A percentile compares a stretch with the other conserved stretches of the same genome.
These are phyloP conservation scores for Chinchilla lanigera DNA, from an alignment of 2,113 vertebrate species.

Conservation along the genomic window DNA sequence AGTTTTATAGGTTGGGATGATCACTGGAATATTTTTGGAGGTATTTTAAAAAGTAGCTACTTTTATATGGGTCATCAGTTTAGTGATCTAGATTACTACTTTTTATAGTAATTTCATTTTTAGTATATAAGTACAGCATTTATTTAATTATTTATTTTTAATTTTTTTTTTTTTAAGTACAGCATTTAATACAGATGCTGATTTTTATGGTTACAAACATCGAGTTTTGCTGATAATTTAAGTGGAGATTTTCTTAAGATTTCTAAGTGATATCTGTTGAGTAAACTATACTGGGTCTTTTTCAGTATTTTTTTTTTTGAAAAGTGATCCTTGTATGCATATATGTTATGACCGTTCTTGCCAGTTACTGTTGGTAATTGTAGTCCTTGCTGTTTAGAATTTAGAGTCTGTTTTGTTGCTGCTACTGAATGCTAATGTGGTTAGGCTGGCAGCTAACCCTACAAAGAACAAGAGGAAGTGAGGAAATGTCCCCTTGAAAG, in stretches of 20 bases:
- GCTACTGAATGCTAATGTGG: conserved; percentile 73
- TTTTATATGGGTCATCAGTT: conserved; percentile 46
- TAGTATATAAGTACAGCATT: neutral
- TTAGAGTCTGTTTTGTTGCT: conserved; percentile 62
- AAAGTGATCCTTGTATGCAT: conserved; percentile 53
- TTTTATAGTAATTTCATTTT: neutral
- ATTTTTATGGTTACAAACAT: conserved; percentile 55
- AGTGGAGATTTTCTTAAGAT: conserved; percentile 54
- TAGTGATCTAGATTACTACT: conserved; percentile 2
- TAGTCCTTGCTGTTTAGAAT: conserved; percentile 67
- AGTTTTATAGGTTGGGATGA: conserved; percentile 2
- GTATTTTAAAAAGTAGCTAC: conserved; percentile 41
- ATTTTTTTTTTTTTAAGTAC: too few relatives aligned
- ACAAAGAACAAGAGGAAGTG: conserved; percentile 74
- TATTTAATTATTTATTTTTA: too few relatives aligned
- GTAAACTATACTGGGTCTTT: conserved; percentile 30
- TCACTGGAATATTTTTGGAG: neutral
- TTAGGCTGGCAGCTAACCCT: conserved; percentile 66
- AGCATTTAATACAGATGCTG: conserved; percentile 28
- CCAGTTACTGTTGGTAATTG: conserved; percentile 66
- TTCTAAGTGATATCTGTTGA: conserved; percentile 38
- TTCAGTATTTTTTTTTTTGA: conserved; percentile 28
- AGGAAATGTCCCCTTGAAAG: conserved; percentile 70
- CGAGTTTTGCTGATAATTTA: conserved; percentile 41
- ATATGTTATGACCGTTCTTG: conserved; percentile 44